A percentile compares a stretch with the other conserved stretches of the same genome.
Evolutionary conservation across 1,140 invertebrate species (phyloP).

Genomic region (Radopholus similis): DNA sequence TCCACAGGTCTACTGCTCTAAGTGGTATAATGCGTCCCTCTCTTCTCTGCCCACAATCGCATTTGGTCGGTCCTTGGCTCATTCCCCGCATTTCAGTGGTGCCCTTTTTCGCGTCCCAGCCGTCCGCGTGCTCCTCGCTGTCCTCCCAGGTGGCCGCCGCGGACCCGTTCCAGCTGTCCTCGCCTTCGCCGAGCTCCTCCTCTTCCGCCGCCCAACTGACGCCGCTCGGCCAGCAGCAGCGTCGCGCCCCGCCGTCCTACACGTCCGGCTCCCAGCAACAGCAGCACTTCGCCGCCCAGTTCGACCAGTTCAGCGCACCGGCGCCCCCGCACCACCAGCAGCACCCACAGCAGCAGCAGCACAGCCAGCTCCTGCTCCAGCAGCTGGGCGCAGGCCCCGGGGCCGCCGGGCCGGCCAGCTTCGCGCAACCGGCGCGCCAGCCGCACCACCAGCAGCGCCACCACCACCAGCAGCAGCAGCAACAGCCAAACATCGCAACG

Average conservation of each 20-base stretch:
- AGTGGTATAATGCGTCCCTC: too few relatives aligned
- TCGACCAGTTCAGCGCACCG: conserved; percentile 1
- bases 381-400: neutral
- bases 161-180: neutral
- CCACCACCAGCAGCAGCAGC: neutral
- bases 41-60: too few relatives aligned
- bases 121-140: neutral
- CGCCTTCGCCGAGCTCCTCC: neutral
- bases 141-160: neutral
- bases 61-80: too few relatives aligned
- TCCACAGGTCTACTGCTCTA: too few relatives aligned
- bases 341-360: neutral
- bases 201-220: neutral
- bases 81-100: neutral
- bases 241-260: neutral
- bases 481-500: neutral
- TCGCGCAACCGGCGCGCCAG: neutral
- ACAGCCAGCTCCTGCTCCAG: neutral
- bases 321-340: neutral
- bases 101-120: neutral
- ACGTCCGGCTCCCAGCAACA: neutral
- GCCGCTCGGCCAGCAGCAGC: too few relatives aligned
- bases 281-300: neutral
- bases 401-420: neutral
- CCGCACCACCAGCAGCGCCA: neutral